These are phyloP conservation scores for Dendronephthya gigantea DNA, from an alignment of 64 coral and sea anemone species.

Conservation along the genomic window DNA sequence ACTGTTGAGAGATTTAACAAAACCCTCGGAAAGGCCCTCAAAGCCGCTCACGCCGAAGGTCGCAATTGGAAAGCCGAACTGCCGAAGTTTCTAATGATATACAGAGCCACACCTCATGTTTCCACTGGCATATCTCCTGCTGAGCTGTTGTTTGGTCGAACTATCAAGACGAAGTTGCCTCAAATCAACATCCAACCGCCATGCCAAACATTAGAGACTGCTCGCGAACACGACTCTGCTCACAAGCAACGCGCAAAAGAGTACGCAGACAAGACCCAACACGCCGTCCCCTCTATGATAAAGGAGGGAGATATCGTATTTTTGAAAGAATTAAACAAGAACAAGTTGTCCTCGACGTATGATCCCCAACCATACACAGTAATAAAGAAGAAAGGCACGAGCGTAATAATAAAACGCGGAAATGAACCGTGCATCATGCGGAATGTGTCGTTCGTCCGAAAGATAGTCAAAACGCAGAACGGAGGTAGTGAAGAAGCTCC, in stretches of 20 bases:
- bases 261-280: not conserved
- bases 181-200: not conserved
- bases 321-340: not conserved
- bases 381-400: not conserved
- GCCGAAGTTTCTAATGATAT: not conserved
- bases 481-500: not conserved
- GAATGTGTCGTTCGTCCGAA: not conserved
- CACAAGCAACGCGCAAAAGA: not conserved
- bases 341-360: not conserved
- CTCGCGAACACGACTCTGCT: not conserved
- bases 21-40: not conserved
- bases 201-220: not conserved
- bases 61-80: not conserved
- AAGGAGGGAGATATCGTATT: not conserved
- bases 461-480: not conserved
- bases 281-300: not conserved
- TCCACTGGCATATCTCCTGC: not conserved
- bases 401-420: not conserved
- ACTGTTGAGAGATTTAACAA: not conserved
- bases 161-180: not conserved
- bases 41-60: not conserved
- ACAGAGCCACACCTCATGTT: not conserved
- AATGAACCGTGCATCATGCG: not conserved
- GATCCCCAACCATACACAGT: not conserved
- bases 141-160: not conserved